These are phyloP conservation scores for Netelia inedita DNA, from an alignment of 2,888 invertebrate species.

Conservation along the genomic window DNA sequence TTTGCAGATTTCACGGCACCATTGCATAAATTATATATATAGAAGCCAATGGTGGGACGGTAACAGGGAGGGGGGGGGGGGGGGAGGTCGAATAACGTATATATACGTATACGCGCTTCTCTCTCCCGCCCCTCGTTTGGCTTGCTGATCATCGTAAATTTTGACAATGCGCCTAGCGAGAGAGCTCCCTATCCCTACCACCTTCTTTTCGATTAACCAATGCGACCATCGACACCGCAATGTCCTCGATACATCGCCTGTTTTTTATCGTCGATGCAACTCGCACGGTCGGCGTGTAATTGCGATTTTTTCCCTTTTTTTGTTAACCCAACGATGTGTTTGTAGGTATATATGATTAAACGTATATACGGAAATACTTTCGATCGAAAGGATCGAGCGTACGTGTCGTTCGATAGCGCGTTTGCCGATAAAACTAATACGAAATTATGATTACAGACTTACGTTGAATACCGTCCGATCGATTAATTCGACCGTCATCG, in stretches of 20 bases:
- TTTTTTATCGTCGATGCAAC: slow-evolving; percentile 48
- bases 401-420: too few species aligned
- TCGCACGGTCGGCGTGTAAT: slow-evolving; percentile 34
- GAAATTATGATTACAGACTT: too few species aligned
- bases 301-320: not conserved
- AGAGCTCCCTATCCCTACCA: slow-evolving; percentile 13
- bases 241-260: slow-evolving; percentile 48
- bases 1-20: slow-evolving; percentile 75
- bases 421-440: too few species aligned
- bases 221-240: slow-evolving; percentile 25
- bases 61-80: not conserved
- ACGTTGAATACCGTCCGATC: too few species aligned
- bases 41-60: not conserved
- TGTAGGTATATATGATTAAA: not conserved
- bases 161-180: slow-evolving; percentile 69
- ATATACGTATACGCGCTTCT: not conserved
- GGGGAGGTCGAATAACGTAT: not conserved
- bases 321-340: not conserved
- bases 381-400: too few species aligned
- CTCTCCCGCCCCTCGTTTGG: slow-evolving; percentile 5
- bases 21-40: slow-evolving; percentile 75
- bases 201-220: slow-evolving; percentile 24
- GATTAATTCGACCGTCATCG: too few species aligned
- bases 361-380: not conserved
- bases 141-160: slow-evolving; percentile 73